These are phyloP conservation scores for Thryonomys swinderianus DNA, from an alignment of 2,113 vertebrate genomes.

Conservation along the genomic window DNA sequence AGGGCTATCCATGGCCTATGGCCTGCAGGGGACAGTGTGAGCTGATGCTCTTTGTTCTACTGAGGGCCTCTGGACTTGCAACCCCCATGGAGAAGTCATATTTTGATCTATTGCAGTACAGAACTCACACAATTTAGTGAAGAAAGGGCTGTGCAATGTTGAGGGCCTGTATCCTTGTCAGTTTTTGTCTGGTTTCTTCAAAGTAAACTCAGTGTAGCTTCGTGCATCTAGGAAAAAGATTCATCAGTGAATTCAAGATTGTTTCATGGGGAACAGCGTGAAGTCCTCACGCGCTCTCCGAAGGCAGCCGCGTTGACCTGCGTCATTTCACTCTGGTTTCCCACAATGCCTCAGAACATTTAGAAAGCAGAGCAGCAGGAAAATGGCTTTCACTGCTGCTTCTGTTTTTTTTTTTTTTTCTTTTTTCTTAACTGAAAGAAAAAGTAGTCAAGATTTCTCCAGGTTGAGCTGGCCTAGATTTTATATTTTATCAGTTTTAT, in stretches of 20 bases:
- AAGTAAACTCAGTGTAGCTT: slow-evolving; percentile 20
- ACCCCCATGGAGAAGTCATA: neutral
- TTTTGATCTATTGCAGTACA: slow-evolving; percentile 27
- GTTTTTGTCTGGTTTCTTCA: slow-evolving; percentile 49
- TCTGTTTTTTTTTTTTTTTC: neutral
- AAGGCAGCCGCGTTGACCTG: neutral
- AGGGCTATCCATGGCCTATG: neutral
- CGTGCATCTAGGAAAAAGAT: neutral
- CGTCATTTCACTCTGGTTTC: neutral
- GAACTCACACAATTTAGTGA: neutral
- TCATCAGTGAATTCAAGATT: slow-evolving; percentile 10
- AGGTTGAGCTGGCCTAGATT: slow-evolving; percentile 4
- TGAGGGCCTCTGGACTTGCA: neutral
- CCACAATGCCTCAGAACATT: neutral
- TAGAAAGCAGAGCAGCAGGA: neutral
- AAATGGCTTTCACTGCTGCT: neutral
- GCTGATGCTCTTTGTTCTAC: neutral
- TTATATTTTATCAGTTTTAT: slow-evolving; percentile 36
- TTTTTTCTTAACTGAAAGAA: neutral
- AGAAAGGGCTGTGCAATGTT: neutral
- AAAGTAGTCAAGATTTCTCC: neutral
- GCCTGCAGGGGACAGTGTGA: neutral
- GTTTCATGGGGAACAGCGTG: slow-evolving; percentile 7
- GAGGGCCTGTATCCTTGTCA: neutral
- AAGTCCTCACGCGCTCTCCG: neutral